Conservation (phyloP, 2,113 vertebrate genomes). For the Burhinus bistriatus region DNA sequence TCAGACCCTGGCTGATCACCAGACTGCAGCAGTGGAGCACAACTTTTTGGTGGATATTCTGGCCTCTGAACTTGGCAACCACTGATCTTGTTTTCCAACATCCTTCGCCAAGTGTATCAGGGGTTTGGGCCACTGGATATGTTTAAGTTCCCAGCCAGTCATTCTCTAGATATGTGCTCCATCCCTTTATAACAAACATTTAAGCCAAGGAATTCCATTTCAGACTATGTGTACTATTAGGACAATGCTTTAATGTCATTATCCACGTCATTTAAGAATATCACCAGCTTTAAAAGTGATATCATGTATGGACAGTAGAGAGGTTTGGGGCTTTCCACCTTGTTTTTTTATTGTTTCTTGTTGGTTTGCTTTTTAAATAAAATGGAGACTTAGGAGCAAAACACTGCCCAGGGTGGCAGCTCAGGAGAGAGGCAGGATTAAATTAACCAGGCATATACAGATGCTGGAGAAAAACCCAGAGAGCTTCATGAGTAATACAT, state of each 20-base stretch:
- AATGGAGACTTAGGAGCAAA: neutral
- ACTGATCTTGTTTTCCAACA: neutral
- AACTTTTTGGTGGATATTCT: neutral
- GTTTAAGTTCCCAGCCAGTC: neutral
- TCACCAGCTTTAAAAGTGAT: neutral
- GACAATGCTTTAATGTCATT: neutral
- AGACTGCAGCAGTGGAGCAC: neutral
- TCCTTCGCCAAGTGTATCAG: neutral
- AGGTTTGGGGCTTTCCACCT: neutral
- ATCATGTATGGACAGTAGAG: neutral
- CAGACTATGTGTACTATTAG: neutral
- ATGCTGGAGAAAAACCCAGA: neutral
- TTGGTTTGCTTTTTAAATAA: neutral
- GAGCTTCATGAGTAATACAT: neutral
- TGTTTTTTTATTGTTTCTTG: neutral
- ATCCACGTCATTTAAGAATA: constrained; percentile 15
- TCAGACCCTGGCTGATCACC: neutral
- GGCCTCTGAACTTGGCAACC: neutral
- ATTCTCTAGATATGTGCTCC: neutral
- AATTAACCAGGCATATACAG: neutral
- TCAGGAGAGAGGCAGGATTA: neutral
- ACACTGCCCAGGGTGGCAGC: neutral
- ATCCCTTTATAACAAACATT: neutral
- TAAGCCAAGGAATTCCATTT: neutral
- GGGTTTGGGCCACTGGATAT: neutral